phyloP scores from a whole-genome alignment of 2,113 vertebrate genomes.

The Grallaria varia region DNA sequence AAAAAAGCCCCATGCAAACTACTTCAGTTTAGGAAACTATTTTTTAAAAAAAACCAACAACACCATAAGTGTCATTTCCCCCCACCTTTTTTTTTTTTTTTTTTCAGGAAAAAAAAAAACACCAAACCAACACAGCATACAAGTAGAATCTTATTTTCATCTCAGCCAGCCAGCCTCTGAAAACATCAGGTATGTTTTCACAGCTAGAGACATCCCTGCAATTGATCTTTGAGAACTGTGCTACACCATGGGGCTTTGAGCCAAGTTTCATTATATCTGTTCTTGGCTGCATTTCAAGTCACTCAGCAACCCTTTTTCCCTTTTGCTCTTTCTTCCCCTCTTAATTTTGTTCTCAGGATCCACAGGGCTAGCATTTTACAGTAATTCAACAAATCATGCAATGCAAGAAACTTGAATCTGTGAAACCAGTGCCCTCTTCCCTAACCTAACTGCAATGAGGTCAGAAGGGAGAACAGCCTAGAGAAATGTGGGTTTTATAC shows the following conservation, averaged over 20 bases:
- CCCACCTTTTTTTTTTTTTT: background rate
- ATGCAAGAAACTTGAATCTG: background rate
- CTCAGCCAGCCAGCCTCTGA: background rate
- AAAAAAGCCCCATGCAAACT: background rate
- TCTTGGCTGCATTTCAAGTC: constrained; percentile 45
- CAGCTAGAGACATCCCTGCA: constrained; percentile 35
- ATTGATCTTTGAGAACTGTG: constrained; percentile 12
- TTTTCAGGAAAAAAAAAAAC: background rate
- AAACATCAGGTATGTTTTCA: constrained; percentile 41
- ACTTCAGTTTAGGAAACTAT: background rate
- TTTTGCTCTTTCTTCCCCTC: constrained; percentile 7
- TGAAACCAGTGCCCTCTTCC: constrained; percentile 19
- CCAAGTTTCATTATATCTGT: constrained; percentile 38
- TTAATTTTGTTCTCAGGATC: constrained; percentile 46
- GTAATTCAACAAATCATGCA: constrained; percentile 9
- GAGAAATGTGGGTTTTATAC: background rate
- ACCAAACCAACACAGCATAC: background rate
- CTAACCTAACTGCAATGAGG: background rate
- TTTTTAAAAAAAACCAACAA: background rate
- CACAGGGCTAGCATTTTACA: constrained; percentile 2
- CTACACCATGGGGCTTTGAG: background rate
- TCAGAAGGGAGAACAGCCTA: background rate
- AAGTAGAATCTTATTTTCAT: background rate
- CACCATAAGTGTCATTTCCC: background rate
- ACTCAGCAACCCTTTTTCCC: background rate